Conservation (phyloP, 2,888 invertebrate species). For the Oeneis ivallda region DNA sequence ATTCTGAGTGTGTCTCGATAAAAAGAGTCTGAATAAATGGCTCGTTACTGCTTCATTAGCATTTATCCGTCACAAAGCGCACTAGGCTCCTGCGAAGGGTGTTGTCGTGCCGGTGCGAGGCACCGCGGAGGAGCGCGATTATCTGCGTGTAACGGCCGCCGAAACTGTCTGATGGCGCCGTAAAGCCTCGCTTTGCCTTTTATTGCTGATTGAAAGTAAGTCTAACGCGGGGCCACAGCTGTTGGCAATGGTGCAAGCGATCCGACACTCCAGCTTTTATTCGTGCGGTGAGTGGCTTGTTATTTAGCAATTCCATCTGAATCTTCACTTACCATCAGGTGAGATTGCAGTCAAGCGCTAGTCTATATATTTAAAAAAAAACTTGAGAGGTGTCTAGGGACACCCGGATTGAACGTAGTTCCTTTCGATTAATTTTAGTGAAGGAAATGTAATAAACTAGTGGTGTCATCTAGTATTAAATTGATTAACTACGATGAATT, state of each 20-base stretch:
- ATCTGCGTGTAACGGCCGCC: slow-evolving; percentile 16
- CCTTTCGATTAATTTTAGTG: no score
- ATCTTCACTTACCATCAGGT: no score
- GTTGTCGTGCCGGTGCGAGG: neutral
- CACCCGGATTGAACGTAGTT: no score
- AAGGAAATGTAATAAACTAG: no score
- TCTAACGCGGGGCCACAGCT: neutral
- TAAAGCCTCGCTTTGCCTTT: slow-evolving; percentile 10
- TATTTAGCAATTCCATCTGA: no score
- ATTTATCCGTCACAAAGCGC: neutral
- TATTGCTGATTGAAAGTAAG: slow-evolving; percentile 20
- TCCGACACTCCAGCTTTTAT: no score
- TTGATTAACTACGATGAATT: no score
- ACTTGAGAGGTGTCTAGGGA: no score
- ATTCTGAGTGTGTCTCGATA: neutral
- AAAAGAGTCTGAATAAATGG: neutral
- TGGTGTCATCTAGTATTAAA: no score
- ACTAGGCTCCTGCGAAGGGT: neutral
- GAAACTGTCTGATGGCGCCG: slow-evolving; percentile 6
- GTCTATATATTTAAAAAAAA: no score
- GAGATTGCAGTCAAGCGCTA: no score
- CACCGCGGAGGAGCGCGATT: neutral
- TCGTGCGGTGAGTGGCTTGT: no score
- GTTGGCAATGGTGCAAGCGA: neutral
- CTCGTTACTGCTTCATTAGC: slow-evolving; percentile 6